Percentiles rank a stretch among this genome's conserved stretches.
Evolutionary conservation across 2,797 vertebrate genomes (phyloP).

Genomic region (Gobionotothen gibberifrons): DNA sequence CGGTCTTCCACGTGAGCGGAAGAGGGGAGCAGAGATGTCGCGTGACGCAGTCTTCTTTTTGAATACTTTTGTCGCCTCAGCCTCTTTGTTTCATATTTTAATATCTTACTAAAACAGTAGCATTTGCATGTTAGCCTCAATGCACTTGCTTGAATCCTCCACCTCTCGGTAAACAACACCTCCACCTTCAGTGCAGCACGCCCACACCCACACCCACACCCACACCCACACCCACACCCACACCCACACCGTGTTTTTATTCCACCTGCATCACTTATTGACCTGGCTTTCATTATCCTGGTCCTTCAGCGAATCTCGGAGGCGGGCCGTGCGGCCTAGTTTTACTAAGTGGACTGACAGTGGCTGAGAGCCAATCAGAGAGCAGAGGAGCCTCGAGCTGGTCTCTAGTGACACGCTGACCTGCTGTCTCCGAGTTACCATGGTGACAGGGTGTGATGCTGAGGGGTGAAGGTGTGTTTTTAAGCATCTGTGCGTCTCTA

Average conservation of each 20-base stretch:
- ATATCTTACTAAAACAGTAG: slow-evolving; percentile 3
- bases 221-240: slow-evolving; percentile 14
- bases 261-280: slow-evolving; percentile 52
- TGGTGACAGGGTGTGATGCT: slow-evolving; percentile 70
- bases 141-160: background rate
- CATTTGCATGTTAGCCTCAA: background rate
- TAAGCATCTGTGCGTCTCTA: slow-evolving; percentile 24
- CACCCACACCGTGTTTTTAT: slow-evolving; percentile 19
- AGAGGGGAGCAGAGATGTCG: slow-evolving; percentile 41
- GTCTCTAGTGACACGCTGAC: slow-evolving; percentile 81
- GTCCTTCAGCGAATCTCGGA: slow-evolving; percentile 15
- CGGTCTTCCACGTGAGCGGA: slow-evolving; percentile 70
- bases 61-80: background rate
- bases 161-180: slow-evolving; percentile 16
- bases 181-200: slow-evolving; percentile 32
- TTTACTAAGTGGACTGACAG: slow-evolving; percentile 58
- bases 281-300: slow-evolving; percentile 57
- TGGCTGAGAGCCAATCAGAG: slow-evolving; percentile 72
- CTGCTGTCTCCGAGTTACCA: slow-evolving; percentile 78
- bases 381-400: slow-evolving; percentile 41
- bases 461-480: slow-evolving; percentile 47
- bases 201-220: slow-evolving; percentile 9
- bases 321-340: slow-evolving; percentile 50
- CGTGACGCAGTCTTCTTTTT: slow-evolving; percentile 72
- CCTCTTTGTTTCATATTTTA: background rate